Conservation (phyloP, 2,888 invertebrate species). For the Entomobrya multifasciata region DNA sequence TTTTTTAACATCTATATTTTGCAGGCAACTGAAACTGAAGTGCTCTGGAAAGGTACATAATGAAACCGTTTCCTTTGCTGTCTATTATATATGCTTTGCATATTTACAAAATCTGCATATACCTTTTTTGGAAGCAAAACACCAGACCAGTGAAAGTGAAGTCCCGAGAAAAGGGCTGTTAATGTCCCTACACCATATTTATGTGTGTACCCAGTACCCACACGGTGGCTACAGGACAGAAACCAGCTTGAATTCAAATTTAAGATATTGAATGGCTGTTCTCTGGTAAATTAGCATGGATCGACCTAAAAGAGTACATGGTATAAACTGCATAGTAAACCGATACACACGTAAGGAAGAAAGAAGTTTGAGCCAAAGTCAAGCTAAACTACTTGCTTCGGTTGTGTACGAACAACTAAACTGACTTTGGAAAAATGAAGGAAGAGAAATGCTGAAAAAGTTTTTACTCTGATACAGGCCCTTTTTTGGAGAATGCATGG, state of each 20-base stretch:
- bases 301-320: too few species aligned
- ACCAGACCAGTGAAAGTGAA: conserved; percentile 14
- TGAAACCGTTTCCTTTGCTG: conserved; percentile 24
- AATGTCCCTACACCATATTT: neutral
- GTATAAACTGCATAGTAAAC: too few species aligned
- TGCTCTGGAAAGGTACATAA: conserved; percentile 42
- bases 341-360: too few species aligned
- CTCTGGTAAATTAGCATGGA: neutral
- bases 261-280: too few species aligned
- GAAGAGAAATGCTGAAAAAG: conserved; percentile 29
- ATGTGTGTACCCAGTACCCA: too few species aligned
- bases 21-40: conserved; percentile 46
- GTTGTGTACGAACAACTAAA: conserved; percentile 33
- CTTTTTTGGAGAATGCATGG: conserved; percentile 18
- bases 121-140: neutral
- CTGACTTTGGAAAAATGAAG: conserved; percentile 42
- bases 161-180: neutral
- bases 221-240: too few species aligned
- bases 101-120: conserved; percentile 39
- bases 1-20: conserved; percentile 37
- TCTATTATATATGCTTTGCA: too few species aligned
- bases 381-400: neutral
- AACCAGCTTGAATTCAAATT: conserved; percentile 49
- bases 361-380: neutral
- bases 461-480: neutral